A percentile compares a stretch with the other conserved stretches of the same genome.
phyloP scores from a whole-genome alignment of 2,113 vertebrate species.

The Sturnus vulgaris region DNA sequence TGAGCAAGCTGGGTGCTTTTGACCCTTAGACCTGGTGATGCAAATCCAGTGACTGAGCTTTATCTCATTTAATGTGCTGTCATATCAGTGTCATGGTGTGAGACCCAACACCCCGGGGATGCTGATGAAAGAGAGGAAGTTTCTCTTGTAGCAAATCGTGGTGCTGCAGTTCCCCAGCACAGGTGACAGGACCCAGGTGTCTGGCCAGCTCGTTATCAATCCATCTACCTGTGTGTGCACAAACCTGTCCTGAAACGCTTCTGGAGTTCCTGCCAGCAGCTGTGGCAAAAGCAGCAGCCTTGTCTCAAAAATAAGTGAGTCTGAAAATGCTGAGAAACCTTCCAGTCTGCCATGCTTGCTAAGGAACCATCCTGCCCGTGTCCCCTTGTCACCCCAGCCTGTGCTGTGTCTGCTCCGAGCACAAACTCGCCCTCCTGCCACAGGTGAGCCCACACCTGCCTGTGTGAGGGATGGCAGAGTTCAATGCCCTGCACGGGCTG shows the following conservation, averaged over 20 bases:
- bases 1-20: neutral
- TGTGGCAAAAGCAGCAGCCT: neutral
- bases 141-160: neutral
- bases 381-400: neutral
- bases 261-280: neutral
- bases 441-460: neutral
- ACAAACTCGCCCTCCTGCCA: neutral
- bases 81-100: neutral
- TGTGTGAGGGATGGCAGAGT: neutral
- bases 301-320: neutral
- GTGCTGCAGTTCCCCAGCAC: neutral
- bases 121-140: neutral
- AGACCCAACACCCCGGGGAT: neutral
- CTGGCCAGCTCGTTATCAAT: neutral
- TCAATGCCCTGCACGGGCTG: neutral
- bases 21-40: neutral
- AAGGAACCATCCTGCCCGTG: neutral
- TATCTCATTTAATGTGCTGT: neutral
- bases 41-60: neutral
- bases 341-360: neutral
- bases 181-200: neutral
- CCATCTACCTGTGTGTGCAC: neutral
- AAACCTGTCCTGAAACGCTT: neutral
- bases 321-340: neutral
- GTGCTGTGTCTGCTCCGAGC: neutral